Evolutionary conservation across 2,888 invertebrate species (phyloP), one percentile per base, ranked within the genome.

Genomic region (Endomychus coccineus): DNA sequence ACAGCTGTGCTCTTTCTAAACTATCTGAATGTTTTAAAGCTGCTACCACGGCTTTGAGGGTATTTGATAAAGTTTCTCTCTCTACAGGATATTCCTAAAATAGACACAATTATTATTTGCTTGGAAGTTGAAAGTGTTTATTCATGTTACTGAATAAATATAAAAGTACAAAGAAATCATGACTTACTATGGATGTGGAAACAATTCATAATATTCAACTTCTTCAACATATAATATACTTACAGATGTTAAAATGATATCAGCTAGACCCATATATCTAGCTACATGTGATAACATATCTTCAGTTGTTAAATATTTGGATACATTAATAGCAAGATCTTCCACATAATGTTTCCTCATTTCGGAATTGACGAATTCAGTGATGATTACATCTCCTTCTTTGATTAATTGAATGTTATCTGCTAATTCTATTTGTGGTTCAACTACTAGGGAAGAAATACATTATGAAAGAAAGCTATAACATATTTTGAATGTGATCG

Each of bases 11-110:
- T 35, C 74, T 34, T 32, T 78, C 73, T 24, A 70, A 62, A 16
- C 80, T 78, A 15, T 80, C 74, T 15, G 83, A 83, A 37, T 71
- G 67, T 1, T 75, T 65, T 3, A 96, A 62, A 0, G 87, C 88
- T 10, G 81, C 84, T 19, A 92, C 75, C 4, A 96, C 64, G 0
- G 95, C 91, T 56, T 82, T 77, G 38, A 96, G 78, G 13, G 85
- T 78, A 22, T 75, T 74, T 1, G 83, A 76, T 39, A 90, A 62
- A 0, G 80, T 83, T 16, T 66, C 59, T 15, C 72, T 66, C 27
- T 74, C 70, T 3, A 74, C 71, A 28, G 89, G 88, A 60, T 79
- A 80, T 53, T 84, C 83, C 87, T 89, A 32, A 41, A 36, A 36
- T 24, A 34, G 36, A 17, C 30, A 22, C 29, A 35, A 34, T 34